These are phyloP conservation scores for Amphiduros pacificus DNA, from an alignment of 2,888 invertebrate species.

Conservation along the genomic window DNA sequence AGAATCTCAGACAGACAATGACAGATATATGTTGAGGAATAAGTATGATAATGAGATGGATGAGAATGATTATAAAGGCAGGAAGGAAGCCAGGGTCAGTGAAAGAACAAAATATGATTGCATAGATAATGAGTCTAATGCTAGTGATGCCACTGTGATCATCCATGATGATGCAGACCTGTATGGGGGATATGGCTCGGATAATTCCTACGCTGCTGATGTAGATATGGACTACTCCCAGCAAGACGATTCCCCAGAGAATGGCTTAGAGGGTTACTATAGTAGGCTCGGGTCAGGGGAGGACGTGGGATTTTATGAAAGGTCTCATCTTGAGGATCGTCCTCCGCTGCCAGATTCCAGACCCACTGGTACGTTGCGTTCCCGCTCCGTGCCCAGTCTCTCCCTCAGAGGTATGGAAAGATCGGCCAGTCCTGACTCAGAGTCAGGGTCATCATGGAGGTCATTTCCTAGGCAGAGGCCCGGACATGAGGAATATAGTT, in stretches of 20 bases:
- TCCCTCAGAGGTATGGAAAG: not conserved
- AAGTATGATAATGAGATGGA: not conserved
- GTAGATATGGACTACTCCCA: not conserved
- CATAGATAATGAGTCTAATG: too few species aligned
- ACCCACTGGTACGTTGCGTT: not conserved
- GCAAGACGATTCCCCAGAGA: not conserved
- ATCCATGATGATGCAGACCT: too few species aligned
- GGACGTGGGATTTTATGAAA: too few species aligned
- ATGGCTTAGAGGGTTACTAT: not conserved
- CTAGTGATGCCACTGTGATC: too few species aligned
- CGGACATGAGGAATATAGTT: not conserved
- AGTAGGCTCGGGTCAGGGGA: too few species aligned
- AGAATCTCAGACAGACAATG: not conserved
- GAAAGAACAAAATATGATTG: too few species aligned
- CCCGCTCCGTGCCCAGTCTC: not conserved
- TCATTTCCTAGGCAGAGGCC: too few species aligned
- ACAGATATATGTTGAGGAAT: too few species aligned
- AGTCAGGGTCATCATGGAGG: not conserved
- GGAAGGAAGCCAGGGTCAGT: too few species aligned
- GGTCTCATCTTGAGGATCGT: too few species aligned
- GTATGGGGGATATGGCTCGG: too few species aligned
- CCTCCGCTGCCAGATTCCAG: not conserved
- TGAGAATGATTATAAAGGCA: not conserved
- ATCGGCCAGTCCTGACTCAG: not conserved
- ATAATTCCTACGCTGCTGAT: not conserved